Evolutionary conservation across 2,113 vertebrate species (phyloP).

Genomic region (Phoenicopterus ruber): DNA sequence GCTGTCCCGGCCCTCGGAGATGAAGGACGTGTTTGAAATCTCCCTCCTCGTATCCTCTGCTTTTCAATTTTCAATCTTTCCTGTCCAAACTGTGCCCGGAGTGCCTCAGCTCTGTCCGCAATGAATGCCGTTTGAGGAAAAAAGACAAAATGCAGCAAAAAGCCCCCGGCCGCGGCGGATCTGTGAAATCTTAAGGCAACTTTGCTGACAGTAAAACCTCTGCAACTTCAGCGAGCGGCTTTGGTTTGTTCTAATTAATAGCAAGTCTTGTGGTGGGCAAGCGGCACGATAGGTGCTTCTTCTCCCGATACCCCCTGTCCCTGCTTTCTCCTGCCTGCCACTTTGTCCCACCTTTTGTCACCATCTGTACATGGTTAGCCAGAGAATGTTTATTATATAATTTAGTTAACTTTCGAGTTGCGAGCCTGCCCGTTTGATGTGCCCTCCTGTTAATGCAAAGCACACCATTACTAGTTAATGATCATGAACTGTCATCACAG

Average conservation of each 20-base stretch:
- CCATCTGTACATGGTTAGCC: constrained; percentile 65
- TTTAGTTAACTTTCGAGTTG: constrained; percentile 51
- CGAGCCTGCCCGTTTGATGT: constrained; percentile 71
- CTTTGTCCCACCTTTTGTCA: constrained; percentile 52
- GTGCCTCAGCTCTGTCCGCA: background rate
- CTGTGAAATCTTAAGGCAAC: background rate
- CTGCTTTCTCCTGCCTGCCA: background rate
- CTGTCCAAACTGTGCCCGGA: background rate
- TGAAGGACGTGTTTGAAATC: background rate
- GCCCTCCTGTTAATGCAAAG: constrained; percentile 78
- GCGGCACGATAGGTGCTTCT: background rate
- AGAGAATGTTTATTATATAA: constrained; percentile 60
- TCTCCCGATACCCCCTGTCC: fast-evolving
- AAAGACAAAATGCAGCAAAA: background rate
- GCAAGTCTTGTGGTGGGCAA: fast-evolving
- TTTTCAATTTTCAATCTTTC: background rate
- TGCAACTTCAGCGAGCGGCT: fast-evolving
- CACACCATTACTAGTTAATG: constrained; percentile 83
- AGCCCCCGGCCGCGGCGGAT: background rate
- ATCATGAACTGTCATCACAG: constrained; percentile 81
- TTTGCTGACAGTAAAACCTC: background rate
- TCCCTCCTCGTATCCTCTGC: background rate
- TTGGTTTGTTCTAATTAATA: background rate
- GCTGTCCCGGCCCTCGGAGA: background rate
- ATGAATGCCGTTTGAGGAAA: background rate